Percentiles rank a stretch among this genome's conserved stretches.
Evolutionary conservation across 2,888 invertebrate species (phyloP).

Genomic region (Athalia cordata): DNA sequence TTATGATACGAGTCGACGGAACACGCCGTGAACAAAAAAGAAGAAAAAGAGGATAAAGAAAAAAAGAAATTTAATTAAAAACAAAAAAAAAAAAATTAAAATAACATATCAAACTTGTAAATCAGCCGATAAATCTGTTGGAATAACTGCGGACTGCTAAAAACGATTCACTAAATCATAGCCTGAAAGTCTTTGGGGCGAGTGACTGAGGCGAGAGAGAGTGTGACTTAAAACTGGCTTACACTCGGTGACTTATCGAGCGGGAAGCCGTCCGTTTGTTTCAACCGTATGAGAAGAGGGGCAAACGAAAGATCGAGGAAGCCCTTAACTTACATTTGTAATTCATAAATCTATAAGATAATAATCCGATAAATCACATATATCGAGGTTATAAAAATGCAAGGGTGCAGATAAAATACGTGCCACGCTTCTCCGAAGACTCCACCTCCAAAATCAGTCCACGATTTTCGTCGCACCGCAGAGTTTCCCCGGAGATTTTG

Average conservation of each 20-base stretch:
- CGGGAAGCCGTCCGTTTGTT: slow-evolving; percentile 39
- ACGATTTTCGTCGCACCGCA: neutral
- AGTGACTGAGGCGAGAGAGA: slow-evolving; percentile 33
- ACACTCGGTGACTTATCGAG: slow-evolving; percentile 60
- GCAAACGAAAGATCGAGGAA: slow-evolving; percentile 12
- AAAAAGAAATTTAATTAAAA: neutral
- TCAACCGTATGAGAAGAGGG: neutral
- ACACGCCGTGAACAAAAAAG: slow-evolving; percentile 10
- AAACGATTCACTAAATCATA: slow-evolving; percentile 43
- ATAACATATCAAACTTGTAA: slow-evolving; percentile 25
- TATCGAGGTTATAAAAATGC: slow-evolving; percentile 14
- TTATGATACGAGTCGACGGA: slow-evolving; percentile 40
- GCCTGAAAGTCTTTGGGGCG: slow-evolving; percentile 32
- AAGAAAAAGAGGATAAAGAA: neutral
- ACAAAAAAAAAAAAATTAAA: neutral
- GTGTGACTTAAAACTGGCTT: slow-evolving; percentile 63
- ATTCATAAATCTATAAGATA: neutral
- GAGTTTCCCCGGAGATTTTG: neutral
- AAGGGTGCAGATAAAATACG: neutral
- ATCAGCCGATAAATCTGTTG: slow-evolving; percentile 44
- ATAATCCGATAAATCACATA: slow-evolving; percentile 35
- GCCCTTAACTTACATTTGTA: slow-evolving; percentile 13
- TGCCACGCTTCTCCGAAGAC: too few species aligned
- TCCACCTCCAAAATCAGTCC: too few species aligned
- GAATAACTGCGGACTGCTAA: slow-evolving; percentile 40